A percentile compares a stretch with the other conserved stretches of the same genome.
phyloP scores from a whole-genome alignment of 2,888 invertebrate genomes.

The Chrysolina haemoptera region DNA sequence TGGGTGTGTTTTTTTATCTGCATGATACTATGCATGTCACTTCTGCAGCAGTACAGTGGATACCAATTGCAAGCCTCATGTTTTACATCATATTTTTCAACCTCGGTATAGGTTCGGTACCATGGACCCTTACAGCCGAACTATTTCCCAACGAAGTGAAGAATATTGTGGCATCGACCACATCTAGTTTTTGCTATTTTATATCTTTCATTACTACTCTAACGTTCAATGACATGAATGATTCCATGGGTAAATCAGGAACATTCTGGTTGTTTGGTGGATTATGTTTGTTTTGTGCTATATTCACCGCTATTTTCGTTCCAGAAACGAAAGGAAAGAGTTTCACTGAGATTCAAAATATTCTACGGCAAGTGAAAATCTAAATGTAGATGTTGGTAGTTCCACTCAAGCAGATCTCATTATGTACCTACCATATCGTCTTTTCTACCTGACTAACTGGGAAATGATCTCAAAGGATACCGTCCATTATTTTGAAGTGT shows the following conservation, averaged over 20 bases:
- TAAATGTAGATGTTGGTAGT: no score
- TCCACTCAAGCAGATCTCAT: no score
- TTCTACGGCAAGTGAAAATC: slow-evolving; percentile 32
- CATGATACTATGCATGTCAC: slow-evolving; percentile 72
- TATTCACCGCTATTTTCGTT: slow-evolving; percentile 73
- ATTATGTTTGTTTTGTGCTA: slow-evolving; percentile 75
- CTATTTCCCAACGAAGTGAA: slow-evolving; percentile 85
- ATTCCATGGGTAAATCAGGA: slow-evolving; percentile 74
- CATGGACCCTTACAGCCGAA: slow-evolving; percentile 88
- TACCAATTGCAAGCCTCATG: slow-evolving; percentile 81
- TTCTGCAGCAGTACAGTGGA: slow-evolving; percentile 72
- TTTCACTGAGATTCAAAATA: slow-evolving; percentile 55
- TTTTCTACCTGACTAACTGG: no score
- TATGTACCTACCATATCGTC: no score
- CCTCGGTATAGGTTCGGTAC: slow-evolving; percentile 79
- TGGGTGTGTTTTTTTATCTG: slow-evolving; percentile 70
- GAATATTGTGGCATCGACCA: slow-evolving; percentile 80
- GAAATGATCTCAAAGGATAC: no score
- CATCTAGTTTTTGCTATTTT: slow-evolving; percentile 82
- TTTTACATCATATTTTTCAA: slow-evolving; percentile 77
- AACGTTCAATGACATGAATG: slow-evolving; percentile 76
- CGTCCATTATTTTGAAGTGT: no score
- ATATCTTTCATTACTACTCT: slow-evolving; percentile 82
- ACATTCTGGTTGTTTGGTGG: slow-evolving; percentile 82
- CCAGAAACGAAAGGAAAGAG: slow-evolving; percentile 59